Percentiles rank a stretch among this genome's conserved stretches.
Conservation (phyloP, 2,888 invertebrate genomes). For the Ferdinandea cuprea region DNA sequence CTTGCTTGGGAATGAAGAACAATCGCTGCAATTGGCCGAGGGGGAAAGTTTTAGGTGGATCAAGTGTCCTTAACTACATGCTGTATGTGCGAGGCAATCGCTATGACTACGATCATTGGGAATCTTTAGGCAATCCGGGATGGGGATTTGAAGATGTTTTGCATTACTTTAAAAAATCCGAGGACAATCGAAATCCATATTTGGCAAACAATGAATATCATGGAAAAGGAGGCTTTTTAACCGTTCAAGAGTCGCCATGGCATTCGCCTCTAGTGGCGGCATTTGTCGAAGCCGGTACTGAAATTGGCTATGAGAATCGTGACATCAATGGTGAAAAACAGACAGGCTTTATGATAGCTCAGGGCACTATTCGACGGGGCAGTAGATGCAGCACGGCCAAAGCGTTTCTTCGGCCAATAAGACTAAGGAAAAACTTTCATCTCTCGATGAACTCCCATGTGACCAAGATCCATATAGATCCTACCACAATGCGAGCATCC, state of each 20-base stretch:
- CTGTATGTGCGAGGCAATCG: slow-evolving; percentile 93
- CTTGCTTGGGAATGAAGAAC: slow-evolving; percentile 92
- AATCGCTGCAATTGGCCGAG: slow-evolving; percentile 94
- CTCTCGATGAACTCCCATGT: slow-evolving; percentile 91
- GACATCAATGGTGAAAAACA: slow-evolving; percentile 92
- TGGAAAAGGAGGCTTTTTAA: slow-evolving; percentile 88
- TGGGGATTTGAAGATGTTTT: slow-evolving; percentile 94
- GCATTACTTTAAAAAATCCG: slow-evolving; percentile 94
- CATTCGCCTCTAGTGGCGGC: slow-evolving; percentile 91
- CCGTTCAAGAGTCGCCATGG: slow-evolving; percentile 93
- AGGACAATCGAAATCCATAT: slow-evolving; percentile 94
- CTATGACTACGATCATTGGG: slow-evolving; percentile 95
- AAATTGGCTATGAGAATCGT: slow-evolving; percentile 92
- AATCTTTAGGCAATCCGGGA: slow-evolving; percentile 91
- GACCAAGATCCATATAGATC: slow-evolving; percentile 89
- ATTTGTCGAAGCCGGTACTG: slow-evolving; percentile 91
- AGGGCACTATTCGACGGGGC: slow-evolving; percentile 90
- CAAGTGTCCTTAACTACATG: slow-evolving; percentile 94
- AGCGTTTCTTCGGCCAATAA: slow-evolving; percentile 91
- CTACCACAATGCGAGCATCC: slow-evolving; percentile 88
- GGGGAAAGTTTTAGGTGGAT: slow-evolving; percentile 94
- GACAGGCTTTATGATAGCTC: slow-evolving; percentile 92
- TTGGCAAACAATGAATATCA: slow-evolving; percentile 87
- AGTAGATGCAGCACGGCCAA: slow-evolving; percentile 94
- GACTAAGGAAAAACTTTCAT: slow-evolving; percentile 90